Evolutionary conservation across 2,113 vertebrate species (phyloP), one percentile per base, ranked within the genome.

Genomic region (Alligator mississippiensis): DNA sequence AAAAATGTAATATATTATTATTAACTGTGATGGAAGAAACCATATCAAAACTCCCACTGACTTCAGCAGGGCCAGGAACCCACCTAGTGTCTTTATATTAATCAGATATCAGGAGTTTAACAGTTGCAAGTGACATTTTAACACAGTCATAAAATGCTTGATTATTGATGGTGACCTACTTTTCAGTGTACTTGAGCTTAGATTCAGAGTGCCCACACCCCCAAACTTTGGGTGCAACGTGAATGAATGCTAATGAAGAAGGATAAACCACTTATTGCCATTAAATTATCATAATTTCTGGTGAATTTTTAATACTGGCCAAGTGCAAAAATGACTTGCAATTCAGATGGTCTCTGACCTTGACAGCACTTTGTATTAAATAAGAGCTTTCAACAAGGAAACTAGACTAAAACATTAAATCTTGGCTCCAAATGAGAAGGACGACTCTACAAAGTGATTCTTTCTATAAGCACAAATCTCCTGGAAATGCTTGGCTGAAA

Each of bases 401-500:
- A 77, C 70, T 72, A 95, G 84, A 91, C 88, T 92, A 60, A 95
- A 93, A 95, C 77, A 94, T 61, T 91, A 95, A 92, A 90, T 94
- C 84, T 83, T 2, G 25, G 64, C 82, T 96, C 90, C 94, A 81
- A 89, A 85, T 62, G 30, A 89, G 30, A 96, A 90, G 77, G 80
- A 85, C 6, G 0, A 82, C 61, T 93, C 75, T 89, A 91, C 58
- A 74, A 95, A 96, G 38, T 38, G 10, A 92, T 94, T 92, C 84
- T 84, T 94, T 92, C 84, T 84, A 76, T 85, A 93, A 91, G 86
- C 77, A 87, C 70, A 94, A 93, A 93, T 93, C 90, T 90, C 94
- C 61, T 84, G 85, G 55, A 95, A 96, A 96, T 85, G 82, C 94
- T 93, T 97, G 82, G 95, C 93, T 93, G 27, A 91, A 96, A 92